Evolutionary conservation across 2,113 vertebrate genomes (phyloP), one percentile per base, ranked within the genome.

Genomic region (Actinemys pallida): DNA sequence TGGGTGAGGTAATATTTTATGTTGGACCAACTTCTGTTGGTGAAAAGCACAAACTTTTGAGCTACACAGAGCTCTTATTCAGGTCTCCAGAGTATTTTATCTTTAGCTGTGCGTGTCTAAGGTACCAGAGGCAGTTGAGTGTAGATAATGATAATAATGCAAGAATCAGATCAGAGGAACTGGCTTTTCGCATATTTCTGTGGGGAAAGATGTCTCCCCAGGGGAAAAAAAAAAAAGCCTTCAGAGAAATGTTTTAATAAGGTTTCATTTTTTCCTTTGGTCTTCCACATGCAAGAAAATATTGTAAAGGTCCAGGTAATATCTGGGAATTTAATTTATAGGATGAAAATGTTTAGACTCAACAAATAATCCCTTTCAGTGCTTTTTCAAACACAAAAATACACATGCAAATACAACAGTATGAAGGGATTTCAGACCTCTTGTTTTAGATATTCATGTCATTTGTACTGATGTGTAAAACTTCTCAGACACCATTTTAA

Each of bases 361-460:
- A 6, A 7, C 16, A 47, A 85, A 3, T 82, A 87, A 54, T 85
- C 8, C 14, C 92, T 93, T 95, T 16, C n/a, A 69, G 10, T 84
- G 2, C 1, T 31, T 31, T 89, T 97, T 72, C 53, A 86, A 96
- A 84, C 53, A 82, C 52, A 84, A 50, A 93, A 90, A 84, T 42
- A 3, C n/a, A 49, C 24, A n/a, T 39, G 35, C 10, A 31, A 81
- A 88, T 83, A 49, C 57, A 13, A 39, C 2, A 47, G 6, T 9
- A n/a, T 54, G 56, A 93, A 80, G 75, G 12, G 52, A 84, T 85
- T 62, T 97, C 87, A 94, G 87, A 45, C 84, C 91, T 19, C 29
- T 91, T 62, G 22, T 90, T 95, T 81, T 53, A 89, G 87, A 31
- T 94, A 83, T 90, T 93, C 92, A 79, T 72, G n/a, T 93, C 50